Evolutionary conservation across 2,113 vertebrate genomes (phyloP).

Genomic region (Sprattus sprattus): DNA sequence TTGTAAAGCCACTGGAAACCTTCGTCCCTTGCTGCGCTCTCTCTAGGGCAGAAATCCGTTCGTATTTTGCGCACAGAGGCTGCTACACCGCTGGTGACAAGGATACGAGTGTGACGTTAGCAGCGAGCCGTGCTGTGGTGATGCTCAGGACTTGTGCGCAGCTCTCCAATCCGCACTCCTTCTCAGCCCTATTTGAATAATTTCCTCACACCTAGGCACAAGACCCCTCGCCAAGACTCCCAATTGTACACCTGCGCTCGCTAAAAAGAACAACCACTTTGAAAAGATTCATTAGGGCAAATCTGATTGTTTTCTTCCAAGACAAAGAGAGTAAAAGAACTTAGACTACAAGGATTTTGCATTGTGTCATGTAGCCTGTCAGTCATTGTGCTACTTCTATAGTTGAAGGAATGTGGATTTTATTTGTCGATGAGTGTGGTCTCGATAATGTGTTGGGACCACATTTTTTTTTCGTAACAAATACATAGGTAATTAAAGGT

Average conservation of each 20-base stretch:
- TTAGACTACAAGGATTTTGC: neutral
- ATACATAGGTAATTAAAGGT: too few relatives aligned
- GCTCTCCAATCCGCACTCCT: conserved; percentile 72
- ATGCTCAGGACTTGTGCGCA: conserved; percentile 71
- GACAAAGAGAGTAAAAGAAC: conserved; percentile 19
- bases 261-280: conserved; percentile 36
- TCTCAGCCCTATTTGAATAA: conserved; percentile 76
- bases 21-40: conserved; percentile 28
- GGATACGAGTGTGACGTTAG: conserved; percentile 71
- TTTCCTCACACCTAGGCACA: conserved; percentile 63
- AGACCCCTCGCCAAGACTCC: conserved; percentile 51
- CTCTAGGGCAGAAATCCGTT: conserved; percentile 46
- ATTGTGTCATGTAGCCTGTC: conserved; percentile 17
- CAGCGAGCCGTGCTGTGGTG: conserved; percentile 62
- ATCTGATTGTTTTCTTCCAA: conserved; percentile 42
- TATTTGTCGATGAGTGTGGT: conserved; percentile 32
- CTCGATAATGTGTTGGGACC: neutral
- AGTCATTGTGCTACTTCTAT: conserved; percentile 17
- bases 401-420: conserved; percentile 18
- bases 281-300: conserved; percentile 47
- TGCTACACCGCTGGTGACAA: conserved; percentile 60
- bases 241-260: conserved; percentile 48
- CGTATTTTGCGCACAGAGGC: conserved; percentile 59
- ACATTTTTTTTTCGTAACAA: neutral
- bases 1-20: conserved; percentile 29